Conservation (phyloP, 92 coral and sea anemone genomes). For the Bergia sp. region DNA sequence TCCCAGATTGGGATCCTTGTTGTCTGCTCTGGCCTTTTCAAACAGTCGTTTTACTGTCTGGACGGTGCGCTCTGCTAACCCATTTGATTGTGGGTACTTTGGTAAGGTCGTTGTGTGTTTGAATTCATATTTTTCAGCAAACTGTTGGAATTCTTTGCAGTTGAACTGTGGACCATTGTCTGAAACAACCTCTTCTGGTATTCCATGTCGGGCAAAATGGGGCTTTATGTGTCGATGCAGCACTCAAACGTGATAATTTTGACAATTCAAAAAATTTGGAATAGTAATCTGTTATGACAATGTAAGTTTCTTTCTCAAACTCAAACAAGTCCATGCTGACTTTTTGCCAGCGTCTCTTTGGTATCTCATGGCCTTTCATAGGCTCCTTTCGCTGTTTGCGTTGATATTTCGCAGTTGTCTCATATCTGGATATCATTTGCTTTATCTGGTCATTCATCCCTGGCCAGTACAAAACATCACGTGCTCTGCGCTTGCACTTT, state of each 20-base stretch:
- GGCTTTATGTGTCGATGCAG: slow-evolving; percentile 48
- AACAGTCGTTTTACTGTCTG: slow-evolving; percentile 37
- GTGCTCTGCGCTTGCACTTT: slow-evolving; percentile 59
- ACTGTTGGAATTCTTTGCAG: slow-evolving; percentile 36
- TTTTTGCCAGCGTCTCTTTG: slow-evolving; percentile 48
- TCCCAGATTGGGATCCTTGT: slow-evolving; percentile 54
- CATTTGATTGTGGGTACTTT: slow-evolving; percentile 43
- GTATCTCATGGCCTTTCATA: slow-evolving; percentile 46
- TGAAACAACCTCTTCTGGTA: slow-evolving; percentile 48
- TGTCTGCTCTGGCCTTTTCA: slow-evolving; percentile 50
- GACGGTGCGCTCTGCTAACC: slow-evolving; percentile 42
- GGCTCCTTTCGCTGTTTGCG: slow-evolving; percentile 45
- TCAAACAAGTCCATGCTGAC: slow-evolving; percentile 38
- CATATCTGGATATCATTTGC: slow-evolving; percentile 27
- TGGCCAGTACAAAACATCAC: slow-evolving; percentile 50
- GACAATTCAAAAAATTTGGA: slow-evolving; percentile 52
- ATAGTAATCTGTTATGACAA: slow-evolving; percentile 49
- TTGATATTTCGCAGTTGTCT: slow-evolving; percentile 21
- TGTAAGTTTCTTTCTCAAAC: slow-evolving; percentile 28
- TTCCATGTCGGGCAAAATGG: slow-evolving; percentile 59
- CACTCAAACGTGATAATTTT: slow-evolving; percentile 41
- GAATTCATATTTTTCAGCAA: slow-evolving; percentile 51
- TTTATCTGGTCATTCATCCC: slow-evolving; percentile 39
- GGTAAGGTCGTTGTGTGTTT: slow-evolving; percentile 57
- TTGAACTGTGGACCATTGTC: slow-evolving; percentile 63